phyloP scores from a whole-genome alignment of 2,797 vertebrate species.

The Eulemur rubriventer region DNA sequence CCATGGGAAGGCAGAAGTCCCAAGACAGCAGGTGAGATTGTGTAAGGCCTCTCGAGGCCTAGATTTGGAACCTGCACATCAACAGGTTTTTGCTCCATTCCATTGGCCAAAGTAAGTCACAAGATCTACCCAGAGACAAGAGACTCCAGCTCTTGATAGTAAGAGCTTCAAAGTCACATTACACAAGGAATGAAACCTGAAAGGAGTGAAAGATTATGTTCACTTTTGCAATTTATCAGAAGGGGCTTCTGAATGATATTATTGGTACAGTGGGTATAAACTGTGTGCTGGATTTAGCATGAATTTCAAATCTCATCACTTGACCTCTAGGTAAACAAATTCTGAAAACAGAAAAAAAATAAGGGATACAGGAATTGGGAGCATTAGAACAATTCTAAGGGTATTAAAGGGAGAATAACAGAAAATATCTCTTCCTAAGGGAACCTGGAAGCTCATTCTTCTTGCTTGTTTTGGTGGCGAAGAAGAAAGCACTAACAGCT shows the following conservation, averaged over 20 bases:
- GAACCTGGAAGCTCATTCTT: not conserved
- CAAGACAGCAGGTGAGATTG: not conserved
- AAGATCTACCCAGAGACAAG: not conserved
- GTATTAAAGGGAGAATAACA: not conserved
- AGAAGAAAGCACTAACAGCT: not conserved
- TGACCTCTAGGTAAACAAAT: not conserved
- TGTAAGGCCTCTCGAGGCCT: not conserved
- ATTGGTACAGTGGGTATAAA: not conserved
- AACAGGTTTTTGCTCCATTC: not conserved
- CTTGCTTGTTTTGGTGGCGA: not conserved
- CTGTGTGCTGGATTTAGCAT: not conserved
- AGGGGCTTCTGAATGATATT: not conserved
- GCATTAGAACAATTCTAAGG: not conserved
- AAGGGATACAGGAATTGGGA: not conserved
- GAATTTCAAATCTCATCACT: not conserved
- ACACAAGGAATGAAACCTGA: not conserved
- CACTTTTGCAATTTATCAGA: not conserved
- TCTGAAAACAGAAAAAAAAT: not conserved
- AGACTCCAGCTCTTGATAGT: not conserved
- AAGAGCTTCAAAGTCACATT: not conserved
- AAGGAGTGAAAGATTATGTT: not conserved
- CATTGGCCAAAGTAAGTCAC: not conserved
- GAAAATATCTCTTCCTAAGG: not conserved
- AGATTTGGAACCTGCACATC: not conserved
- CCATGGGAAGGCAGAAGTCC: not conserved